These are phyloP conservation scores for Apantesis nais DNA, from an alignment of 2,888 invertebrate species.

Conservation along the genomic window DNA sequence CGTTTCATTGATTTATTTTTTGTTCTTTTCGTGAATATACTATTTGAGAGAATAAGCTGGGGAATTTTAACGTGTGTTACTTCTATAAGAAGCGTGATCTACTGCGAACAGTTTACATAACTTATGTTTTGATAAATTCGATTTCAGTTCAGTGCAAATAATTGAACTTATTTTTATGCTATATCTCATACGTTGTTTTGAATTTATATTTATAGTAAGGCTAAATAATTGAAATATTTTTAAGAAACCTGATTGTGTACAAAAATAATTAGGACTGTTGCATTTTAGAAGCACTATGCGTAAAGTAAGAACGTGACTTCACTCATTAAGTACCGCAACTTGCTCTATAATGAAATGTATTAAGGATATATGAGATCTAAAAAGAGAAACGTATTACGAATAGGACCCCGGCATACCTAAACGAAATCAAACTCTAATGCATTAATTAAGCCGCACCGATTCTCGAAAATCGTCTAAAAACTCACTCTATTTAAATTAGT, in stretches of 20 bases:
- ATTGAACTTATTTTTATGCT: not conserved
- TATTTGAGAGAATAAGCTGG: not conserved
- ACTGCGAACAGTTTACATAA: not conserved
- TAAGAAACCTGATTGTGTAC: not conserved
- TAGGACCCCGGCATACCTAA: slow-evolving; percentile 33
- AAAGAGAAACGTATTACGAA: slow-evolving; percentile 39
- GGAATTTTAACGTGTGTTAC: not conserved
- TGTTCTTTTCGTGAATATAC: not conserved
- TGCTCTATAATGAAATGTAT: slow-evolving; percentile 22
- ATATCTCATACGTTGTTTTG: not conserved
- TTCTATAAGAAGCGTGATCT: not conserved
- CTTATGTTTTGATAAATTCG: not conserved
- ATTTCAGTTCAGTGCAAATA: not conserved
- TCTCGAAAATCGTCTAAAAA: slow-evolving; percentile 77
- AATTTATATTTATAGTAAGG: not conserved
- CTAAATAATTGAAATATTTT: too few species aligned
- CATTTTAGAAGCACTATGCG: not conserved
- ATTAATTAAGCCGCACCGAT: slow-evolving; percentile 78
- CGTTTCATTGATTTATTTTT: not conserved
- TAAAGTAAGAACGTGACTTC: not conserved
- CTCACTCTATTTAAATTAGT: slow-evolving; percentile 81
- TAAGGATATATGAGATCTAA: slow-evolving; percentile 39
- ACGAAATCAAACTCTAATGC: slow-evolving; percentile 69
- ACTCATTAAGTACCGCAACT: not conserved
- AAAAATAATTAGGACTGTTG: not conserved